These are phyloP conservation scores for Cryptocephalus moraei DNA, from an alignment of 2,888 invertebrate species.

Conservation along the genomic window DNA sequence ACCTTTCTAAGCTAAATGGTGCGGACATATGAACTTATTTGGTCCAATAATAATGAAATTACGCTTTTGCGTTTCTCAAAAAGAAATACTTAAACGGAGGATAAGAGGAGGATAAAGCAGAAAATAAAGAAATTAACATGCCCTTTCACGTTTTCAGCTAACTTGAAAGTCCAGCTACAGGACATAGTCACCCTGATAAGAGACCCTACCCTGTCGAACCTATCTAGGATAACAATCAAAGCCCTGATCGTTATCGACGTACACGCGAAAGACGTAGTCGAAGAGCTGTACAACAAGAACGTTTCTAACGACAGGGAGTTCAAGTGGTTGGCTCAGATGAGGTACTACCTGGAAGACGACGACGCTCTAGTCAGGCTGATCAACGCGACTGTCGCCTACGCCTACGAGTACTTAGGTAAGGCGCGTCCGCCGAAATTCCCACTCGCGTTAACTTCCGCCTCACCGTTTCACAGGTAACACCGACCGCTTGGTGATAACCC, in stretches of 20 bases:
- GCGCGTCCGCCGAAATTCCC: background rate
- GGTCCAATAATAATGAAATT: too few species aligned
- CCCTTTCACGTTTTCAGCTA: slow-evolving; percentile 25
- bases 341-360: slow-evolving; percentile 63
- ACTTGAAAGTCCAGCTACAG: slow-evolving; percentile 48
- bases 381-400: slow-evolving; percentile 68
- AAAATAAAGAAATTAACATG: background rate
- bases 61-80: too few species aligned
- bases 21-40: too few species aligned
- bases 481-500: slow-evolving; percentile 64
- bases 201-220: slow-evolving; percentile 57
- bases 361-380: slow-evolving; percentile 61
- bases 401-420: slow-evolving; percentile 68
- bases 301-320: slow-evolving; percentile 68
- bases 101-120: too few species aligned
- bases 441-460: background rate
- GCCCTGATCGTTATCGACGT: slow-evolving; percentile 79
- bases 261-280: slow-evolving; percentile 73
- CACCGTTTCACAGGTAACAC: slow-evolving; percentile 45
- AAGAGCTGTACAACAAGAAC: slow-evolving; percentile 50
- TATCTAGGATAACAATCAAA: slow-evolving; percentile 66
- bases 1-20: too few species aligned
- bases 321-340: slow-evolving; percentile 72
- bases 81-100: too few species aligned
- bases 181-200: slow-evolving; percentile 66